Conservation (phyloP, 23 tunicate genomes). For the Halocynthia aurantium region DNA sequence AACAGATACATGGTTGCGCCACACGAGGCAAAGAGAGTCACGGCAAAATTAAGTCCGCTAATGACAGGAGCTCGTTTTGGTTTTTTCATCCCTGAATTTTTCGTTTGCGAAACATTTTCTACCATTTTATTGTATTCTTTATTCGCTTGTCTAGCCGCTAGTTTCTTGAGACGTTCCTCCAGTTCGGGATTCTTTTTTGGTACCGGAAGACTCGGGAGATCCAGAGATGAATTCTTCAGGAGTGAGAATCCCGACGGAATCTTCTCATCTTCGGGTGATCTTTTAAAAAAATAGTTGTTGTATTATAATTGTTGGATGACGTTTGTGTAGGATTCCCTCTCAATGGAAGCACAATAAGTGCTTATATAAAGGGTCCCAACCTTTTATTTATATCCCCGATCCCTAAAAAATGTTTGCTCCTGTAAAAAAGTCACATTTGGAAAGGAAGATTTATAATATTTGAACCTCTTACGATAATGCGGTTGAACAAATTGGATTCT, state of each 20-base stretch:
- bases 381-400: too few species aligned
- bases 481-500: too few species aligned
- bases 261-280: background rate
- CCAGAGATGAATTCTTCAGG: conserved; percentile 32
- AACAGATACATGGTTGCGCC: conserved; percentile 49
- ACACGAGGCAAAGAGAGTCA: conserved; percentile 68
- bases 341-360: too few species aligned
- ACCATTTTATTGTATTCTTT: conserved; percentile 85
- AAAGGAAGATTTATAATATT: too few species aligned
- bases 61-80: conserved; percentile 24
- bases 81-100: background rate
- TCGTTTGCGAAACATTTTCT: conserved; percentile 11
- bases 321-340: too few species aligned
- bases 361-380: too few species aligned
- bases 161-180: conserved; percentile 32
- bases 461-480: too few species aligned
- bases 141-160: conserved; percentile 39
- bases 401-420: too few species aligned
- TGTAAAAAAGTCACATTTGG: too few species aligned
- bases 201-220: conserved; percentile 27
- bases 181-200: conserved; percentile 37
- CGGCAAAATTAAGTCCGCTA: conserved; percentile 71
- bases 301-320: too few species aligned
- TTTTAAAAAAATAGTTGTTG: too few species aligned
- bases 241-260: conserved; percentile 5